Evolutionary conservation across 2,888 invertebrate species (phyloP).

Genomic region (Tolmerus cingulatus): DNA sequence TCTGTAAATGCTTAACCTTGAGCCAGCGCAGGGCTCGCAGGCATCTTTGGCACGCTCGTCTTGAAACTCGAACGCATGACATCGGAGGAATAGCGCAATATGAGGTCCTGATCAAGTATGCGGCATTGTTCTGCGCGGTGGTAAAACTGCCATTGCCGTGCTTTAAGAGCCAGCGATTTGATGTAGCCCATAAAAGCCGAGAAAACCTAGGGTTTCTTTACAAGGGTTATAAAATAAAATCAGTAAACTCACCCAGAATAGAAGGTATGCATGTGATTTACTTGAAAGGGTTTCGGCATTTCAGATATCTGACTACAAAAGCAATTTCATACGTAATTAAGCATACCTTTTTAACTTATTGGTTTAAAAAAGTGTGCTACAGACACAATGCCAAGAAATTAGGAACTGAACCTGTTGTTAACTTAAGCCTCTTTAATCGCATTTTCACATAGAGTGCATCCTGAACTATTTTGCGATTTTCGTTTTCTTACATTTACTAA

Average conservation of each 20-base stretch:
- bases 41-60: not conserved
- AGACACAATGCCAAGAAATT: not conserved
- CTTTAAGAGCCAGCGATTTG: not conserved
- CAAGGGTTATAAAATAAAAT: not conserved
- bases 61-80: not conserved
- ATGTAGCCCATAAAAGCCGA: not conserved
- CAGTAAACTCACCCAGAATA: not conserved
- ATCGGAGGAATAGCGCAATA: not conserved
- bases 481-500: not conserved
- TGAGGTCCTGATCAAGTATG: not conserved
- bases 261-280: not conserved
- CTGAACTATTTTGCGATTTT: not conserved
- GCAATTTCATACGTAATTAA: not conserved
- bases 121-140: conserved; percentile 11
- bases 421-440: not conserved
- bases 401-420: not conserved
- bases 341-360: not conserved
- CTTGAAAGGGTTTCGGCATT: not conserved
- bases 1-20: conserved; percentile 33
- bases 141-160: not conserved
- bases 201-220: not conserved
- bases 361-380: not conserved
- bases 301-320: not conserved
- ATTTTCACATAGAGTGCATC: not conserved
- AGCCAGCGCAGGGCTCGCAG: not conserved